phyloP scores from a whole-genome alignment of 1,140 invertebrate species.

The Trinorchestia longiramus region DNA sequence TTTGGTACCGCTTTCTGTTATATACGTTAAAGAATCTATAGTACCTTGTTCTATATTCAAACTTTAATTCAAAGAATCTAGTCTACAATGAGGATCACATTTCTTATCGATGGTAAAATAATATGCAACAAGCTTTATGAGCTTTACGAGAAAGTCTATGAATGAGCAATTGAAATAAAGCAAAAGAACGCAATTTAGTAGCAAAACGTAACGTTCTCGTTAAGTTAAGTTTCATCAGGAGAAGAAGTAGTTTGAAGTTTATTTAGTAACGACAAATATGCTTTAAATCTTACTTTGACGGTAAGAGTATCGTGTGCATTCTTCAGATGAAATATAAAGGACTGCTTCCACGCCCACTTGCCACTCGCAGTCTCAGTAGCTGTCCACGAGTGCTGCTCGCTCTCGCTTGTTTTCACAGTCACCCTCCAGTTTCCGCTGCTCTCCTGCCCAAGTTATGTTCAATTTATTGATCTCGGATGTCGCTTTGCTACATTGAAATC shows the following conservation, averaged over 20 bases:
- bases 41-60: background rate
- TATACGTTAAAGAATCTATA: background rate
- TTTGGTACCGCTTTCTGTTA: background rate
- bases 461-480: background rate
- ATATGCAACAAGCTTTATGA: background rate
- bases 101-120: background rate
- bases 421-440: slow-evolving; percentile 16
- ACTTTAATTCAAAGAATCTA: background rate
- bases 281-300: background rate
- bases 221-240: too few relatives aligned
- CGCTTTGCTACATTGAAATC: too few relatives aligned
- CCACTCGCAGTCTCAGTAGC: background rate
- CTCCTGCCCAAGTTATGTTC: background rate
- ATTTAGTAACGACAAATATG: background rate
- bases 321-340: slow-evolving; percentile 9
- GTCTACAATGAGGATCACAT: too few relatives aligned
- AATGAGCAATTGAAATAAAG: background rate
- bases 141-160: background rate
- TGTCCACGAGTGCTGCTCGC: slow-evolving; percentile 29
- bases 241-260: too few relatives aligned
- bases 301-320: background rate
- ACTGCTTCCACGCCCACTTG: slow-evolving; percentile 32
- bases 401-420: background rate
- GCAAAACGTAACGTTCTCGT: background rate
- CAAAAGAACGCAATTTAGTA: background rate